A percentile compares a stretch with the other conserved stretches of the same genome.
Evolutionary conservation across 1,140 invertebrate genomes (phyloP).

Genomic region (Mamestra configurata): DNA sequence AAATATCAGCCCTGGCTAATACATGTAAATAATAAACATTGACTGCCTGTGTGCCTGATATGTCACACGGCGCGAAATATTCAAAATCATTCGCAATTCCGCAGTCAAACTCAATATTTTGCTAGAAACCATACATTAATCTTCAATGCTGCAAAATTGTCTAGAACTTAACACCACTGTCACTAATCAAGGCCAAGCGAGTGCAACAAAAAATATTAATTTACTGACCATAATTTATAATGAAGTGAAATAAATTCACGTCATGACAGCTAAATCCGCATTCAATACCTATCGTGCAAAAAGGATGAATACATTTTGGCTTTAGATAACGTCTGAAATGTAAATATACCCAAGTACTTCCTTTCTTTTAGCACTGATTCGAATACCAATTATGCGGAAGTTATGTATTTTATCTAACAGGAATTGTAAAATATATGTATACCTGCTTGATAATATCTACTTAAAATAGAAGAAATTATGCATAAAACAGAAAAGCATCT

Average conservation of each 20-base stretch:
- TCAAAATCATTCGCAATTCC: too few relatives aligned
- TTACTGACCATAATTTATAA: conserved; percentile 1
- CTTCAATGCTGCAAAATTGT: neutral
- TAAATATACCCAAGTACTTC: neutral
- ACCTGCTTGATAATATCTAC: neutral
- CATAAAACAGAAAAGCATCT: too few relatives aligned
- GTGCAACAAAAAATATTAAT: conserved; percentile 29
- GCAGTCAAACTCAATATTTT: neutral
- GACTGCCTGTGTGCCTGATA: too few relatives aligned
- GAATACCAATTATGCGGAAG: conserved; percentile 13
- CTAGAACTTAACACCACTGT: neutral
- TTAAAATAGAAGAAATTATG: neutral
- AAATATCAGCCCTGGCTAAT: too few relatives aligned
- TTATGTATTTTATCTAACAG: neutral
- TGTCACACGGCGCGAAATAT: too few relatives aligned
- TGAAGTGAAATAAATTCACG: conserved; percentile 41
- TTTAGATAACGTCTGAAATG: conserved; percentile 2
- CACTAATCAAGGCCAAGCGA: conserved; percentile 10
- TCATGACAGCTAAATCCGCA: conserved; percentile 31
- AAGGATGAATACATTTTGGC: conserved; percentile 20
- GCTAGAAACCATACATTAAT: neutral
- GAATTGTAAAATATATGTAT: too few relatives aligned
- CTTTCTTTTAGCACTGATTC: neutral
- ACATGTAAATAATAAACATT: too few relatives aligned
- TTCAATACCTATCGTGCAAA: neutral